Conservation (phyloP, 2,888 invertebrate genomes). For the Diaprepes abbreviatus region DNA sequence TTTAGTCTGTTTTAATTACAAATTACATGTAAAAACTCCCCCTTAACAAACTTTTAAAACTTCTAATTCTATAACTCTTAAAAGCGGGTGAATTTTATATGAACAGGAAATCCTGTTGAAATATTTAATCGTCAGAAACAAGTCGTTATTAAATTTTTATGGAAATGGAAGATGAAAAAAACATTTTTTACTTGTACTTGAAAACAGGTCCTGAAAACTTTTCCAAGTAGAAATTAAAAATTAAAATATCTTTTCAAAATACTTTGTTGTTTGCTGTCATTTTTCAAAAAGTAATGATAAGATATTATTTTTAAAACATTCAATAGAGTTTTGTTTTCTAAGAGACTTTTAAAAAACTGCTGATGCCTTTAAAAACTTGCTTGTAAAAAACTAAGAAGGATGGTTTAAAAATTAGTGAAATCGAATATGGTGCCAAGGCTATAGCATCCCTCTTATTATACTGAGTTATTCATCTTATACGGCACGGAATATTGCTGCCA, state of each 20-base stretch:
- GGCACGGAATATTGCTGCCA: no score
- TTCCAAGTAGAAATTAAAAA: not conserved
- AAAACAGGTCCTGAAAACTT: not conserved
- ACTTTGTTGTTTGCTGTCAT: no score
- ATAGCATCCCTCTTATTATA: no score
- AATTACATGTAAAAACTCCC: not conserved
- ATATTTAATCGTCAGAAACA: constrained; percentile 14
- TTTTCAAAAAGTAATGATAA: no score
- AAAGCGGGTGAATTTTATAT: constrained; percentile 10
- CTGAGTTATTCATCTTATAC: no score
- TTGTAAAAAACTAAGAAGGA: no score
- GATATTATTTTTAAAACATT: no score
- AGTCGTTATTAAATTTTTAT: constrained; percentile 18
- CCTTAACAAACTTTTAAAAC: not conserved
- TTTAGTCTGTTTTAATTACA: not conserved
- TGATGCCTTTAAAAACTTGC: no score
- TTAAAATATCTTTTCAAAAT: not conserved
- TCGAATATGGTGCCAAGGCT: no score
- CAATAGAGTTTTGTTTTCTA: no score
- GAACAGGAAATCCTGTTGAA: constrained; percentile 13
- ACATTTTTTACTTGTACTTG: constrained; percentile 5
- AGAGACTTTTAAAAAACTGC: no score
- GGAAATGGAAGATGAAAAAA: constrained; percentile 11
- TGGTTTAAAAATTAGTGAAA: no score
- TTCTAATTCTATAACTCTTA: constrained; percentile 7